These are phyloP conservation scores for Troides oblongomaculatus DNA, from an alignment of 2,888 invertebrate genomes.

Conservation along the genomic window DNA sequence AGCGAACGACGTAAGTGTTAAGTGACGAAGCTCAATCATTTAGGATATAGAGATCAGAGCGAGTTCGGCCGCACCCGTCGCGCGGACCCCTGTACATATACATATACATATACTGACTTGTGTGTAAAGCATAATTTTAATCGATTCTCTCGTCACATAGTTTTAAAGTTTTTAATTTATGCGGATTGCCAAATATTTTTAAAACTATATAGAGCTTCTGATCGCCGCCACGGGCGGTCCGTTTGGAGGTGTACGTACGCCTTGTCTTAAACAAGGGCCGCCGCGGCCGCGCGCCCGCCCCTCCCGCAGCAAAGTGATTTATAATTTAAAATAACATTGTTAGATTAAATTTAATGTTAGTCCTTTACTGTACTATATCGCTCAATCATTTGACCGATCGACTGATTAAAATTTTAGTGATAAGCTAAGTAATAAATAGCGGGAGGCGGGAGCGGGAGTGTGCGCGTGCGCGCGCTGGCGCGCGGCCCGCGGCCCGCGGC, in stretches of 20 bases:
- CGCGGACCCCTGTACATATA: conserved; percentile 56
- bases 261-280: conserved; percentile 39
- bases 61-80: conserved; percentile 58
- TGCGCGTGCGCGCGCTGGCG: conserved; percentile 8
- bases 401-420: conserved; percentile 80
- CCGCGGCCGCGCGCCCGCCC: conserved; percentile 52
- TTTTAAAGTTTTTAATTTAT: conserved; percentile 78
- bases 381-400: conserved; percentile 80
- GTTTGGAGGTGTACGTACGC: conserved; percentile 48
- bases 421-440: conserved; percentile 75
- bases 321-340: conserved; percentile 79
- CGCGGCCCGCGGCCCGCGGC: conserved; percentile 31
- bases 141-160: conserved; percentile 78
- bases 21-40: conserved; percentile 75
- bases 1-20: conserved; percentile 71
- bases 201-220: conserved; percentile 71
- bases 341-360: conserved; percentile 81
- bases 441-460: conserved; percentile 38
- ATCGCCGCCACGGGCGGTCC: conserved; percentile 52
- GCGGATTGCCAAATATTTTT: conserved; percentile 78
- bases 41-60: conserved; percentile 56
- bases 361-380: conserved; percentile 80
- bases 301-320: conserved; percentile 71
- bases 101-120: conserved; percentile 70
- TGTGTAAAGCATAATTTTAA: conserved; percentile 79